Conservation (phyloP, 2,888 invertebrate species). For the Pollenia labialis region DNA sequence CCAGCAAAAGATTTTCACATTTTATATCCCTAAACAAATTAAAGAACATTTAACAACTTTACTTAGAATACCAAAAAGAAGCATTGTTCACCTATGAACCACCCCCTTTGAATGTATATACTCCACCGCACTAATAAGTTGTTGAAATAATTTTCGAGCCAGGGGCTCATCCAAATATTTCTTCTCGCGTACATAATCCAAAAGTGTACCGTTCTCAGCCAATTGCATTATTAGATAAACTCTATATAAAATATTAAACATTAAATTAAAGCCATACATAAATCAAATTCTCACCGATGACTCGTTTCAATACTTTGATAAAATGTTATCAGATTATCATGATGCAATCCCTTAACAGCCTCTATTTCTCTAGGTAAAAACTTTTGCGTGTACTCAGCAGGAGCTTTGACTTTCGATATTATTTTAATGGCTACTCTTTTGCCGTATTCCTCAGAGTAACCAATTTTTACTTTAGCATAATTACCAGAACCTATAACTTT, state of each 20-base stretch:
- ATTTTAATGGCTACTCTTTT: slow-evolving; percentile 92
- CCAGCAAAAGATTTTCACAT: slow-evolving; percentile 92
- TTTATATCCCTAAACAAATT: slow-evolving; percentile 87
- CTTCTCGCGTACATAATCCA: slow-evolving; percentile 90
- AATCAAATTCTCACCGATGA: slow-evolving; percentile 86
- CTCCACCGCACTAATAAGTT: slow-evolving; percentile 89
- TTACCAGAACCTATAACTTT: slow-evolving; percentile 92
- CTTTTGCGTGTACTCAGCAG: slow-evolving; percentile 91
- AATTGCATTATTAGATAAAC: slow-evolving; percentile 94
- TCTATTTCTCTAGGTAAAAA: slow-evolving; percentile 93
- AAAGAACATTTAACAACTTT: not conserved
- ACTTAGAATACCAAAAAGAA: slow-evolving; percentile 62
- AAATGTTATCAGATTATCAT: slow-evolving; percentile 91
- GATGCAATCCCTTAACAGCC: slow-evolving; percentile 91
- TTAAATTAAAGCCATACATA: not conserved
- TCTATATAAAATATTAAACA: slow-evolving; percentile 83
- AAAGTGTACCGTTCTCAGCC: slow-evolving; percentile 91
- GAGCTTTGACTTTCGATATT: slow-evolving; percentile 92
- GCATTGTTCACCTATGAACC: slow-evolving; percentile 87
- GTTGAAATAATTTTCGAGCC: slow-evolving; percentile 89
- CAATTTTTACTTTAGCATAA: slow-evolving; percentile 92
- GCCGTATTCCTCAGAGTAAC: slow-evolving; percentile 89
- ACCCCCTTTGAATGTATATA: slow-evolving; percentile 92
- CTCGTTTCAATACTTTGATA: slow-evolving; percentile 94
- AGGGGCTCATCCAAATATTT: slow-evolving; percentile 89